Evolutionary conservation across 64 coral and sea anemone genomes (phyloP), one percentile per base, ranked within the genome.

Genomic region (Acropora yongei): DNA sequence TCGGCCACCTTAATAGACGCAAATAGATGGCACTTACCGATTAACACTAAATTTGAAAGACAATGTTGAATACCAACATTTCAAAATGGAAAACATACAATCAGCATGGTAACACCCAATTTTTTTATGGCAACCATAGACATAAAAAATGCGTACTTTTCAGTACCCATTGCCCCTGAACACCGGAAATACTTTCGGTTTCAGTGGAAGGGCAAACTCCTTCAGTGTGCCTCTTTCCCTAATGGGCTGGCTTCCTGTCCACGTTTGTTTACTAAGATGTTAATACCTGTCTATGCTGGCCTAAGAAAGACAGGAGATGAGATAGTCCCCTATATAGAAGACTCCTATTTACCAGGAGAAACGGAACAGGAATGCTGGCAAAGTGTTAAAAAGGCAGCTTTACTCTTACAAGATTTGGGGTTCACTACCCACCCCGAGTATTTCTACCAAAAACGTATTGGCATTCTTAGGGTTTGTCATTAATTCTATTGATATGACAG

Each of bases 1-100:
- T 30, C 30, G 30, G 30, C 30, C 30, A 30, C 30, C 55, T 88
- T 44, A 72, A 6, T n/a, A 88, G 85, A 74, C 71, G 41, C 49
- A 87, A 87, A 72, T 75, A 88, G 79, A 88, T 74, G 85, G 85
- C 72, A 88, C 85, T 45, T 43, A 88, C 68, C 65, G 68, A 72
- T 39, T 75, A 51, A 87, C 75, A 75, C 47, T 87, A 4, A 87
- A 87, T 19, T 14, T 87, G 69, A 88, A 88, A 51, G 9, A 72
- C 42, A 82, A 82, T 82, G 79, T 82, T 66, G 79, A 82, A 88
- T 88, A 88, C 3, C 85, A 76, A 12, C 85, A 76, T 75, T 88
- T 88, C 47, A 75, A 88, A 49, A 88, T 88, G 71, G 49, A 88
- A 40, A 88, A 47, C 49, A 88, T 76, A 72, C 10, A 55, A 12